These are phyloP conservation scores for Cephus cinctus DNA, from an alignment of 1,140 invertebrate species.

Conservation along the genomic window DNA sequence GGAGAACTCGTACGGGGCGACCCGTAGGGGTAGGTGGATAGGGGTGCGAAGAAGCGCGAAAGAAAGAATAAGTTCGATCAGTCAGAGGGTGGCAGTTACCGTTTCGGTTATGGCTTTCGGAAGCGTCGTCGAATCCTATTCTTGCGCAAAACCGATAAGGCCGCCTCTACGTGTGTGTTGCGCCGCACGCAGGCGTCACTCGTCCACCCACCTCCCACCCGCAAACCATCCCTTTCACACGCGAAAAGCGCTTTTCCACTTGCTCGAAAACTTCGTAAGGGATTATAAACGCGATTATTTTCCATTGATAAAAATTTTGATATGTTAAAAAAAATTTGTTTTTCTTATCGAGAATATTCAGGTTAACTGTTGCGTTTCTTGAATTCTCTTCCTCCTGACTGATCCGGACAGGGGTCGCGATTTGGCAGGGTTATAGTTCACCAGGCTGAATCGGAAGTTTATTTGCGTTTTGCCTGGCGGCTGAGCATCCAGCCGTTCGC, in stretches of 20 bases:
- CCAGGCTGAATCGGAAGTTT: too few species aligned
- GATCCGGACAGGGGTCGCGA: too few species aligned
- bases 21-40: constrained; percentile 8
- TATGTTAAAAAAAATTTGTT: too few species aligned
- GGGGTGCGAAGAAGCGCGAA: constrained; percentile 22
- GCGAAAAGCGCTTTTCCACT: too few species aligned
- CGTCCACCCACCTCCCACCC: constrained; percentile 8
- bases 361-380: too few species aligned
- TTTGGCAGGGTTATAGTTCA: too few species aligned
- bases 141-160: constrained; percentile 57
- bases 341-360: too few species aligned
- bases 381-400: too few species aligned
- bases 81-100: constrained; percentile 55
- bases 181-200: constrained; percentile 26
- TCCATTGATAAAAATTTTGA: too few species aligned
- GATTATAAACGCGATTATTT: too few species aligned
- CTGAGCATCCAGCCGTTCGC: constrained; percentile 44
- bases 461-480: constrained; percentile 54
- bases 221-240: constrained; percentile 10
- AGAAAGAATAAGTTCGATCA: constrained; percentile 53
- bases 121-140: constrained; percentile 56
- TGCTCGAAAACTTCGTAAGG: too few species aligned
- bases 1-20: constrained; percentile 18
- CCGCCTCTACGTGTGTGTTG: constrained; percentile 41
- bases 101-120: constrained; percentile 59